A percentile compares a stretch with the other conserved stretches of the same genome.
These are phyloP conservation scores for Papio anubis DNA, from an alignment of 2,113 vertebrate species.

Conservation along the genomic window DNA sequence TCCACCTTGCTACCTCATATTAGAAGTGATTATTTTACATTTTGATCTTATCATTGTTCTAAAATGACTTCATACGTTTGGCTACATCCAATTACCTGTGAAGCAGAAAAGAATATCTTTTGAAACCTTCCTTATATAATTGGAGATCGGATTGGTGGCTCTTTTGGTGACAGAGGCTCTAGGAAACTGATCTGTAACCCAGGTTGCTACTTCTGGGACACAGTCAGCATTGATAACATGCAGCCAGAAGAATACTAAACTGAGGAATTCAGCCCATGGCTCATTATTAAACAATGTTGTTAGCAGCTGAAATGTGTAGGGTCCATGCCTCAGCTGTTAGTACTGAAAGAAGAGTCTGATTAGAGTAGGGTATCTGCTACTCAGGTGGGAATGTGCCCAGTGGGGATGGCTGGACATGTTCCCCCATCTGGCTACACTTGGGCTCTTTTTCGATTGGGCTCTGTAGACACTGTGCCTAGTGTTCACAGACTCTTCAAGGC, in stretches of 20 bases:
- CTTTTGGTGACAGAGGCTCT: background rate
- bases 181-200: background rate
- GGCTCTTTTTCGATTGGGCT: background rate
- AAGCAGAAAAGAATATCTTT: background rate
- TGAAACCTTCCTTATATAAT: background rate
- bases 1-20: background rate
- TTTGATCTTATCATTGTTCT: background rate
- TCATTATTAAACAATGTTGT: background rate
- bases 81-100: background rate
- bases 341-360: background rate
- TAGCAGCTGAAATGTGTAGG: background rate
- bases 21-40: background rate
- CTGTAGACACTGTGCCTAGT: background rate
- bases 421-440: background rate
- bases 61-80: background rate
- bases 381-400: background rate
- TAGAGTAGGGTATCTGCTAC: background rate
- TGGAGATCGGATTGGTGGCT: background rate
- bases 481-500: background rate
- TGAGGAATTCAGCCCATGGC: background rate
- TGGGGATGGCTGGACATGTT: background rate
- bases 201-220: background rate
- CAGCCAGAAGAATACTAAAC: conserved; percentile 8
- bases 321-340: background rate
- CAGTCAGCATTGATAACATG: background rate